Conservation (phyloP, 2,797 vertebrate genomes). For the Anolis apletophallus region DNA sequence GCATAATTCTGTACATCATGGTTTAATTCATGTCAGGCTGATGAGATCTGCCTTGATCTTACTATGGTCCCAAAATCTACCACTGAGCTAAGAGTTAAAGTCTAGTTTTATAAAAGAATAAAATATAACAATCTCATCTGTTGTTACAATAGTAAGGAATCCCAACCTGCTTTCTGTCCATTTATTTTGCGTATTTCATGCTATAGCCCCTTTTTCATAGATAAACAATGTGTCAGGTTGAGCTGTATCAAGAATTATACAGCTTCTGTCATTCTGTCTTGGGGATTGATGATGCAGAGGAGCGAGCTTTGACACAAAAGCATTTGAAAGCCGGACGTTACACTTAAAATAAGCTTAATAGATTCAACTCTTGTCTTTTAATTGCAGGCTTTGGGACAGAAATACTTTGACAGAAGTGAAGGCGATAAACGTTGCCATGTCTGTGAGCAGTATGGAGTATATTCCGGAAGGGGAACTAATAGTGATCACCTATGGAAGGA, state of each 20-base stretch:
- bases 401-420: conserved; percentile 90
- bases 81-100: background rate
- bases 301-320: background rate
- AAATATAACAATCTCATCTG: background rate
- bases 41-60: background rate
- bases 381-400: conserved; percentile 89
- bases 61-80: background rate
- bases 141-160: background rate
- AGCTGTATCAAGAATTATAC: background rate
- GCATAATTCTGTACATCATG: background rate
- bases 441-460: conserved; percentile 98
- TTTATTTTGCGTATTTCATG: background rate
- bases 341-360: background rate
- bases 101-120: background rate
- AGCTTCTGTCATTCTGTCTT: background rate
- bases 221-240: no score
- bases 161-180: no score
- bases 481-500: conserved; percentile 94
- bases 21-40: background rate
- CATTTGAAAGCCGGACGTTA: rapidly evolving
- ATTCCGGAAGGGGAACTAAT: conserved; percentile 91
- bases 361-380: background rate
- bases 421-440: conserved; percentile 88
- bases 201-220: no score
- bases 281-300: no score